Conservation (phyloP, 2,888 invertebrate species). For the Onthophagus sagittarius region DNA sequence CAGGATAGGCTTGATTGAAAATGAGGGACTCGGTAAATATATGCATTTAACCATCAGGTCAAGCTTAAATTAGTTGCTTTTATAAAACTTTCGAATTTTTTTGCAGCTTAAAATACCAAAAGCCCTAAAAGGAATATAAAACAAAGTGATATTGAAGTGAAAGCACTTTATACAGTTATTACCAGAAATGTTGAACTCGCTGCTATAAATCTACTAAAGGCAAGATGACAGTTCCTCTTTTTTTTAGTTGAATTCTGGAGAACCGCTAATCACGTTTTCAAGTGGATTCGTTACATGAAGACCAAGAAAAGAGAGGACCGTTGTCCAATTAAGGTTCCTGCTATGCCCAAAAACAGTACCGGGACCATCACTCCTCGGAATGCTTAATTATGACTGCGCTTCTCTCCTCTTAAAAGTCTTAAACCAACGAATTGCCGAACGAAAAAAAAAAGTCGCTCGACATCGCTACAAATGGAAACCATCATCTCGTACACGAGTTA, state of each 20-base stretch:
- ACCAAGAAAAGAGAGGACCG: not conserved
- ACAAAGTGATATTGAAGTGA: not conserved
- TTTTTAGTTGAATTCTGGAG: not conserved
- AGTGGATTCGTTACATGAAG: not conserved
- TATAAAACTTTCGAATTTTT: too few relatives aligned
- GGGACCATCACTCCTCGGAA: not conserved
- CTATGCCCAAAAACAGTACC: not conserved
- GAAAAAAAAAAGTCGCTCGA: not conserved
- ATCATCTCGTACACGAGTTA: not conserved
- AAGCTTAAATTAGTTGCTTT: too few relatives aligned
- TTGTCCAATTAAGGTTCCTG: not conserved
- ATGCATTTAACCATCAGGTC: not conserved
- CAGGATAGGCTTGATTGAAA: not conserved
- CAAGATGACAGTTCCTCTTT: not conserved
- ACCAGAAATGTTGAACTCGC: not conserved
- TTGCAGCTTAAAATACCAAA: not conserved
- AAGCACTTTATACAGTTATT: not conserved
- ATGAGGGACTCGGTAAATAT: not conserved
- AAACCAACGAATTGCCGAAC: not conserved
- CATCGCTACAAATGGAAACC: not conserved
- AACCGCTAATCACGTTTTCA: not conserved
- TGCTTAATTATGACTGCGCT: not conserved
- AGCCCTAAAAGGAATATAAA: not conserved
- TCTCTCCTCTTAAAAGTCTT: not conserved
- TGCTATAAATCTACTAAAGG: not conserved